Percentiles rank a stretch among this genome's conserved stretches.
Conservation (phyloP, 2,888 invertebrate genomes). For the Archips xylosteana region DNA sequence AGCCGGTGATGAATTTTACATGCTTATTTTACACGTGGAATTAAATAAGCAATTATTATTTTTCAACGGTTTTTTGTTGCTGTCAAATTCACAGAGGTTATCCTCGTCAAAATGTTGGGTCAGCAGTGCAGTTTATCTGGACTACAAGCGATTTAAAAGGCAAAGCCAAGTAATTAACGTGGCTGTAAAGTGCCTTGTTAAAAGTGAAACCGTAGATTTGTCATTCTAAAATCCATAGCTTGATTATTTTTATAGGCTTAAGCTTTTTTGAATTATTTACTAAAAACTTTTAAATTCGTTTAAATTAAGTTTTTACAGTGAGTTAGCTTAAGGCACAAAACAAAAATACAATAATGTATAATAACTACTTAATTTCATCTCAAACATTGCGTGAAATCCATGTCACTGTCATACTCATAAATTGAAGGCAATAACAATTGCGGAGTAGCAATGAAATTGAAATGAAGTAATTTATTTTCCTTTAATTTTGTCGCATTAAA, state of each 20-base stretch:
- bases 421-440: conserved; percentile 5
- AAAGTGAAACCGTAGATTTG: not conserved
- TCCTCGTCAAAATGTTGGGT: not conserved
- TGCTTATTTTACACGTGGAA: conserved; percentile 55
- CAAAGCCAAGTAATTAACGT: not conserved
- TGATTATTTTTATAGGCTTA: not conserved
- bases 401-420: not conserved
- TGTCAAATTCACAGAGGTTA: not conserved
- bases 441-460: conserved; percentile 13
- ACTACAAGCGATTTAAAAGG: not conserved
- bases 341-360: too few species aligned
- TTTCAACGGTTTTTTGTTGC: not conserved
- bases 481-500: conserved; percentile 53
- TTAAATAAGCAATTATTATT: conserved; percentile 6
- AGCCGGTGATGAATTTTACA: conserved; percentile 71
- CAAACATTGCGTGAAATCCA: not conserved
- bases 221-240: not conserved
- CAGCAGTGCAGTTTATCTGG: not conserved
- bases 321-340: too few species aligned
- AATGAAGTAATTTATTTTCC: too few species aligned
- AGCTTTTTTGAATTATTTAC: not conserved
- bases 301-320: too few species aligned
- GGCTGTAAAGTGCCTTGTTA: not conserved
- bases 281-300: not conserved
- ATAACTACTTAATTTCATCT: too few species aligned